Percentiles rank a stretch among this genome's conserved stretches.
phyloP scores from a whole-genome alignment of 2,797 vertebrate species.

The Nannoperca australis region DNA sequence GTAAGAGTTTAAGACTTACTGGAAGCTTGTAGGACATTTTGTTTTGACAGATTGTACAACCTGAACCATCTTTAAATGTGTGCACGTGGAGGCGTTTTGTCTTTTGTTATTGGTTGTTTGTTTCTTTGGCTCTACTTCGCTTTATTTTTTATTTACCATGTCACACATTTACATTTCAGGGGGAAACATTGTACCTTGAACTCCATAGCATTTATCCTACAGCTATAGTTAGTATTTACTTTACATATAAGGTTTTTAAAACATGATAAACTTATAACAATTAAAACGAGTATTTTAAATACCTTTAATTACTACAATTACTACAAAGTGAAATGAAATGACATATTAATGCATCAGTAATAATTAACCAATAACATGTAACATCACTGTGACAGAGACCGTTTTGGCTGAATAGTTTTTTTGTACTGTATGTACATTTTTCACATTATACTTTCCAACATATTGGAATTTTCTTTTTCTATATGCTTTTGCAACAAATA shows the following conservation, averaged over 20 bases:
- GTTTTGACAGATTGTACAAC: background rate
- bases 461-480: background rate
- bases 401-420: background rate
- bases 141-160: background rate
- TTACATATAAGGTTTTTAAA: background rate
- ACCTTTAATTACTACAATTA: background rate
- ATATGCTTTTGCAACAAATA: background rate
- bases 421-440: background rate
- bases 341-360: slow-evolving; percentile 9
- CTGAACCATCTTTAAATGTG: background rate
- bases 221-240: background rate
- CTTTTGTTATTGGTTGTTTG: background rate
- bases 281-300: background rate
- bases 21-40: background rate
- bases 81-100: background rate
- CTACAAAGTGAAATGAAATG: no score
- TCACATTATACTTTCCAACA: background rate
- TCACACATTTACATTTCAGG: background rate
- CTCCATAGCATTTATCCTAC: background rate
- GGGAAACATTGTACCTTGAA: background rate
- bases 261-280: background rate
- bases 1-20: slow-evolving; percentile 51
- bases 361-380: background rate
- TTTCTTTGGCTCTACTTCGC: background rate
- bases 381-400: background rate